Base-by-base conservation (phyloP, 2,113 vertebrate genomes). In the Triplophysa siluroides region DNA sequence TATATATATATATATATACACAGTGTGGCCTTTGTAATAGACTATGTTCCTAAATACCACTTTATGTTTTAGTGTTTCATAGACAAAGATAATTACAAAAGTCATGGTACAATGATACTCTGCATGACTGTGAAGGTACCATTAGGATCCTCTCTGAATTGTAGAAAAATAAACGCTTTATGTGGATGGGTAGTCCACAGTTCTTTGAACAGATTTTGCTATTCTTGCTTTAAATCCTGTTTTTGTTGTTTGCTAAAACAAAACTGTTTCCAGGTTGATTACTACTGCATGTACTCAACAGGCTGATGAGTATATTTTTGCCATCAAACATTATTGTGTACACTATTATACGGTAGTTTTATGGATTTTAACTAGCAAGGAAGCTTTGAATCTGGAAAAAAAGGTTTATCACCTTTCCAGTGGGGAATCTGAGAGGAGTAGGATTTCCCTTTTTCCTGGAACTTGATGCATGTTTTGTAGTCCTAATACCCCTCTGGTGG, bases 401-500 rank as follows among this genome's bases (percentile, higher is more conserved):
- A 76, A 50, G 19, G 72, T 79, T 82, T 84, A 76, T 81, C 79
- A 78, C 60, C 73, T 62, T 24, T 84, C 76, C 76, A 84, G 69
- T 84, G 70, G 68, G 79, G 72, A 84, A 84, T 84, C 56, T 64
- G 71, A 78, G 83, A 78, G 38, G 45, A 76, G 79, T 65, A 68
- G 56, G 47, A 68, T 64, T 75, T 75, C 58, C 72, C 58, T 75
- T 75, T 84, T 81, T 81, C 68, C 74, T 84, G 79, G 83, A 84
- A 81, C 69, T 47, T 50, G 47, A 81, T n/a, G 78, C 7, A 67
- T 84, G 60, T 79, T 84, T 84, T 45, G 78, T 6, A 56, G 83
- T 78, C 68, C 75, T 81, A 78, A 73, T 84, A 75, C 76, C 65
- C 65, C 74, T 81, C 71, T 82, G 60, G 76, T 84, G 83, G 83